These are phyloP conservation scores for Bilobella aurantiaca DNA, from an alignment of 1,140 invertebrate genomes.

Conservation along the genomic window DNA sequence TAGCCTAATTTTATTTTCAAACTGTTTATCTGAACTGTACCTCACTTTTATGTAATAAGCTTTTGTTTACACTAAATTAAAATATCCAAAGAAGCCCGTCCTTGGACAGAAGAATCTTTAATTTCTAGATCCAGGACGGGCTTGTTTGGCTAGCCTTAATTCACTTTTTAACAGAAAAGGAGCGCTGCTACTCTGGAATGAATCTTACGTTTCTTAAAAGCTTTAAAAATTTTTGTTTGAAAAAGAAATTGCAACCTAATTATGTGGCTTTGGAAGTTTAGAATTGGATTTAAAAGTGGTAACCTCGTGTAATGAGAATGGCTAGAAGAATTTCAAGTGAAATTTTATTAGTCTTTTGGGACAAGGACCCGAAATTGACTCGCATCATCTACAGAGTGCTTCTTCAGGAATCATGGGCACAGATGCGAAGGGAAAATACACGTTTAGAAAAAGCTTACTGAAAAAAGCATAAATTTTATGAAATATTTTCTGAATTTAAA, in stretches of 20 bases:
- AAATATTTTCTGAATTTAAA: not conserved
- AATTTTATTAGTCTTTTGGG: conserved; percentile 33
- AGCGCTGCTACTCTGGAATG: not conserved
- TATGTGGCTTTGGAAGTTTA: not conserved
- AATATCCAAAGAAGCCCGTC: no score
- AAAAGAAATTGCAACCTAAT: not conserved
- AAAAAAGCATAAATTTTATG: not conserved
- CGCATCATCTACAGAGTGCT: conserved; percentile 1
- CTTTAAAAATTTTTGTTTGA: not conserved
- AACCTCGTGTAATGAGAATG: not conserved
- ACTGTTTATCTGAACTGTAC: no score
- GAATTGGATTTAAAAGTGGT: not conserved
- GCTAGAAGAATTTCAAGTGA: conserved; percentile 10
- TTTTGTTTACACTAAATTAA: no score
- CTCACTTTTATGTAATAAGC: no score
- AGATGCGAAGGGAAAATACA: conserved; percentile 13
- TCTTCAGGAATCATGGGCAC: conserved; percentile 23
- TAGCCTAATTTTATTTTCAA: no score
- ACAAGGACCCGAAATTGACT: not conserved
- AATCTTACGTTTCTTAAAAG: not conserved
- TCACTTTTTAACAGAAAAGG: no score
- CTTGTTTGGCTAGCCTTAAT: no score
- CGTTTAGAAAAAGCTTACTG: not conserved
- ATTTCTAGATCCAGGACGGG: no score
- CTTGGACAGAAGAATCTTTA: no score